phyloP scores from a whole-genome alignment of 1,140 invertebrate genomes.

The Caenorhabditis brenneri region DNA sequence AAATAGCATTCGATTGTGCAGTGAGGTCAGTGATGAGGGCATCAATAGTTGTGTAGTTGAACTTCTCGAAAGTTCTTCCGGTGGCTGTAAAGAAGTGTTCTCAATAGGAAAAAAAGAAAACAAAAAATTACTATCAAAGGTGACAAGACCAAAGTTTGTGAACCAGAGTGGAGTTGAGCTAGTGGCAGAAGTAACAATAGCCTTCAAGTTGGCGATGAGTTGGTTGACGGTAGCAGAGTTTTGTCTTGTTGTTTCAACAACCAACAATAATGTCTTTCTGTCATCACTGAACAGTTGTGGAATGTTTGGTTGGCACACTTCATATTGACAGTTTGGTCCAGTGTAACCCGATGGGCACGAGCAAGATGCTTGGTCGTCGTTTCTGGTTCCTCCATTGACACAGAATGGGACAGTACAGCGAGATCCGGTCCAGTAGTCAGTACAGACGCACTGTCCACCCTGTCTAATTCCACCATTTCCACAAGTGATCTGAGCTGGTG shows the following conservation, averaged over 20 bases:
- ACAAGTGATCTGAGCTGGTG: slow-evolving; percentile 19
- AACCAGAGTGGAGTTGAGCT: slow-evolving; percentile 42
- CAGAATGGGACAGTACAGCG: slow-evolving; percentile 53
- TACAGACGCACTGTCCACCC: slow-evolving; percentile 54
- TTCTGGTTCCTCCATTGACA: slow-evolving; percentile 53
- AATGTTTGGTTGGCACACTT: neutral
- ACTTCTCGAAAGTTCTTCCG: slow-evolving; percentile 2
- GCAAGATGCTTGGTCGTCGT: slow-evolving; percentile 34
- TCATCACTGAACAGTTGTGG: slow-evolving; percentile 39
- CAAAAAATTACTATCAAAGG: slow-evolving; percentile 41
- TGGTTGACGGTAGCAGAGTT: slow-evolving; percentile 43
- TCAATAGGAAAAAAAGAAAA: neutral
- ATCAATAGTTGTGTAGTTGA: slow-evolving; percentile 10
- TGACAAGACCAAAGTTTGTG: slow-evolving; percentile 45
- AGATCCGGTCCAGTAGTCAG: slow-evolving; percentile 54
- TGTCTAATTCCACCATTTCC: slow-evolving; percentile 54
- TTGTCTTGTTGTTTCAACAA: slow-evolving; percentile 44
- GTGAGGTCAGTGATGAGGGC: slow-evolving; percentile 27
- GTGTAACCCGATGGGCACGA: slow-evolving; percentile 50
- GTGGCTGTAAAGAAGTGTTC: neutral
- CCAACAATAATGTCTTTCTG: slow-evolving; percentile 38
- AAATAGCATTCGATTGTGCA: neutral
- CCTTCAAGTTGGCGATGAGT: slow-evolving; percentile 25
- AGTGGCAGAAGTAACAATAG: slow-evolving; percentile 5
- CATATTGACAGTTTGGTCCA: slow-evolving; percentile 53